Conservation (phyloP, 2,113 vertebrate genomes). For the Lepisosteus osseus region DNA sequence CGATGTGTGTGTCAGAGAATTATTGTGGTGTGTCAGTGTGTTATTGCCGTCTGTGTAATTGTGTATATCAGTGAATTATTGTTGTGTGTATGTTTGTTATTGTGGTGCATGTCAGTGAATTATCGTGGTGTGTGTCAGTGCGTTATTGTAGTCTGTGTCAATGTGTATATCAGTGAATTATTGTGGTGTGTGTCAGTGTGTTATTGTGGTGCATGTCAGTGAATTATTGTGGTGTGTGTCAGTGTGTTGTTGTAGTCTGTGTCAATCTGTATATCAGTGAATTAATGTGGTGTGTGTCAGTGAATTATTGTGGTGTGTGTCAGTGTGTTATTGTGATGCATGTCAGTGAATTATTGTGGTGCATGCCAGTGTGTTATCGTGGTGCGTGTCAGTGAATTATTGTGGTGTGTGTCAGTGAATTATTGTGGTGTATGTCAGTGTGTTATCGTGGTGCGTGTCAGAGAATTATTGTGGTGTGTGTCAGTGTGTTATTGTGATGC, state of each 20-base stretch:
- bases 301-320: too few species aligned
- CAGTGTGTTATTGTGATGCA: too few species aligned
- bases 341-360: too few species aligned
- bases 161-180: not conserved
- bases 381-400: constrained; percentile 8
- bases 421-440: too few species aligned
- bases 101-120: not conserved
- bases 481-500: not conserved
- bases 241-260: not conserved
- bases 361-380: not conserved
- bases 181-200: too few species aligned
- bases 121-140: too few species aligned
- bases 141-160: too few species aligned
- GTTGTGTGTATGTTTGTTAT: constrained; percentile 1
- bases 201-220: not conserved
- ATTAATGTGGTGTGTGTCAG: not conserved
- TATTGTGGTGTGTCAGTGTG: not conserved
- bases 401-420: not conserved
- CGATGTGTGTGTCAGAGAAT: constrained; percentile 2
- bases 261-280: not conserved
- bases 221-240: not conserved
- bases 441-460: too few species aligned
- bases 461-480: not conserved
- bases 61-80: constrained; percentile 21
- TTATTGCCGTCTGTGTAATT: constrained; percentile 7